These are phyloP conservation scores for Colinus virginianus DNA, from an alignment of 2,113 vertebrate species.

Conservation along the genomic window DNA sequence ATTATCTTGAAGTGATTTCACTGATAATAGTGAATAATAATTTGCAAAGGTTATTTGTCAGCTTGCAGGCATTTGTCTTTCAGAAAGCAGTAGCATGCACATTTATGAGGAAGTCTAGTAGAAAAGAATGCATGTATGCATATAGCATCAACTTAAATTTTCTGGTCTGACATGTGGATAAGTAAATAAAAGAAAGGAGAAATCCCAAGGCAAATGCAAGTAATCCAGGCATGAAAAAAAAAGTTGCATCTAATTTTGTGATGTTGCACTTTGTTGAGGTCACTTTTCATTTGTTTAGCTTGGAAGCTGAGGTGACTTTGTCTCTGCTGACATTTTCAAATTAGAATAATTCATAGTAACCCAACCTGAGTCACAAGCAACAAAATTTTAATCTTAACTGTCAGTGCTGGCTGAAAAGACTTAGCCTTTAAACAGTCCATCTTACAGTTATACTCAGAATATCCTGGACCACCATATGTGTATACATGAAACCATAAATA, in stretches of 20 bases:
- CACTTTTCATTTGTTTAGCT: not conserved
- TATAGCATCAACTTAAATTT: not conserved
- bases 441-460: constrained; percentile 1
- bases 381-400: not conserved
- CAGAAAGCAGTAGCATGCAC: not conserved
- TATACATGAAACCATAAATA: not conserved
- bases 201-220: not conserved
- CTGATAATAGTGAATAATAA: not conserved
- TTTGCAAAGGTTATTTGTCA: constrained; percentile 17
- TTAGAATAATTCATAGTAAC: not conserved
- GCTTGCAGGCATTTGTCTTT: not conserved
- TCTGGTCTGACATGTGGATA: not conserved
- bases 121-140: not conserved
- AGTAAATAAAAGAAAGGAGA: not conserved
- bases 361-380: not conserved
- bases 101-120: not conserved
- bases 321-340: not conserved
- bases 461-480: not conserved
- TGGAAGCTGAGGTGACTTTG: not conserved
- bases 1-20: not conserved
- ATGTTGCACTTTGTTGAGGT: not conserved
- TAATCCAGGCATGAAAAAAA: not conserved
- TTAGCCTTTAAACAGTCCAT: not conserved
- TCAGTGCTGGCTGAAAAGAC: not conserved
- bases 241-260: not conserved